A percentile compares a stretch with the other conserved stretches of the same genome.
Evolutionary conservation across 1,140 invertebrate genomes (phyloP).

Genomic region (Saxidomus purpurata): DNA sequence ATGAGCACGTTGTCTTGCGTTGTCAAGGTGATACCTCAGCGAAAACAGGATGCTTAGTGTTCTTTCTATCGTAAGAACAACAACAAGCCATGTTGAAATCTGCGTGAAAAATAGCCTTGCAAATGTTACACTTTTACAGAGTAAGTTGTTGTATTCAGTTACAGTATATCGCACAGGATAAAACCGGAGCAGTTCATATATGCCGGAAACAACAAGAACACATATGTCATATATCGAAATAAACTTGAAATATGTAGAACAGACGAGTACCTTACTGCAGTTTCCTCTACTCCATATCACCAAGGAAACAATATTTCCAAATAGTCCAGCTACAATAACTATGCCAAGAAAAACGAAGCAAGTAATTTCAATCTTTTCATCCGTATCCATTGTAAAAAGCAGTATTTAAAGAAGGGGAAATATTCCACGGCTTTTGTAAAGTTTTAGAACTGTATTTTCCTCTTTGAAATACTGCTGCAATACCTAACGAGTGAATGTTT

Average conservation of each 20-base stretch:
- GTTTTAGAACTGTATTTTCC: too few relatives aligned
- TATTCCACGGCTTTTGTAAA: too few relatives aligned
- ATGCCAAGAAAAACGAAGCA: too few relatives aligned
- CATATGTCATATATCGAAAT: neutral
- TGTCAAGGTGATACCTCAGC: neutral
- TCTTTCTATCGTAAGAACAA: neutral
- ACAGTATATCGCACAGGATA: neutral
- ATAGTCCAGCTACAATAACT: neutral
- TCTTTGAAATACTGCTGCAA: too few relatives aligned
- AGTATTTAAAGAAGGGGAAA: too few relatives aligned
- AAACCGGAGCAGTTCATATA: neutral
- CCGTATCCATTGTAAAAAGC: too few relatives aligned
- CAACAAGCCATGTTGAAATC: slow-evolving; percentile 10
- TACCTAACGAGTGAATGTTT: too few relatives aligned
- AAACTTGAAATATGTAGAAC: neutral
- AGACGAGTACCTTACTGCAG: neutral
- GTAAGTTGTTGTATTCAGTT: neutral
- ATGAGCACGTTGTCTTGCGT: neutral
- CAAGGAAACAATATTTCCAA: neutral
- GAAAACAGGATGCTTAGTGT: neutral
- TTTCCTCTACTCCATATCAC: neutral
- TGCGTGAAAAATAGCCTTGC: neutral
- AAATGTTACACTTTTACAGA: neutral
- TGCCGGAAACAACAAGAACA: neutral
- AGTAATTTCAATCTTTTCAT: too few relatives aligned